phyloP scores from a whole-genome alignment of 2,888 invertebrate genomes.

The Cryptocephalus moraei region DNA sequence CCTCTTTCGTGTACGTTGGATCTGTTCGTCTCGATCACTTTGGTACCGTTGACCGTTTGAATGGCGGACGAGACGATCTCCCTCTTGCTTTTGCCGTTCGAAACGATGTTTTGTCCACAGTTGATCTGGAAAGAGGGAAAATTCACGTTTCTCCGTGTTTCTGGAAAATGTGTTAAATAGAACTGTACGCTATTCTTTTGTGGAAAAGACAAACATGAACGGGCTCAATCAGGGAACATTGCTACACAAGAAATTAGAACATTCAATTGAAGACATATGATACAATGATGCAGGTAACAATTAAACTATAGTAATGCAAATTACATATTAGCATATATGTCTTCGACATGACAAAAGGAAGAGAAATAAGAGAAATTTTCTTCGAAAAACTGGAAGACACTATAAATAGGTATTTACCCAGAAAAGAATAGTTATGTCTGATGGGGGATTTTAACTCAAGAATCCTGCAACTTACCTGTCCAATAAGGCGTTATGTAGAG shows the following conservation, averaged over 20 bases:
- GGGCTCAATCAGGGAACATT: no score
- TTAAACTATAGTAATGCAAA: background rate
- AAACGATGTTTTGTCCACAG: slow-evolving; percentile 34
- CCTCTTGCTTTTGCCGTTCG: slow-evolving; percentile 32
- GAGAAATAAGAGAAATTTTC: slow-evolving; percentile 4
- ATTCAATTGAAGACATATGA: background rate
- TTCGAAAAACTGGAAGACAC: no score
- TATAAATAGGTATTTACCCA: no score
- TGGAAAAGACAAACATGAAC: no score
- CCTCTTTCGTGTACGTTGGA: slow-evolving; percentile 16
- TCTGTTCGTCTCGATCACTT: slow-evolving; percentile 18
- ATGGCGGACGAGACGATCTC: slow-evolving; percentile 15
- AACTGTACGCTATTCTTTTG: no score
- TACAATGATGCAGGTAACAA: background rate
- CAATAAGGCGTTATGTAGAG: no score
- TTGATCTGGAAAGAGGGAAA: slow-evolving; percentile 26
- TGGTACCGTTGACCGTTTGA: slow-evolving; percentile 22
- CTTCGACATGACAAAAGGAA: background rate
- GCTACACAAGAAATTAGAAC: background rate
- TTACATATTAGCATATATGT: background rate
- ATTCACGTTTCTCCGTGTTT: no score
- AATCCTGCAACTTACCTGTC: no score
- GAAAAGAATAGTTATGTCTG: no score
- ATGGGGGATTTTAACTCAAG: no score
- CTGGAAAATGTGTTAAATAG: no score